phyloP scores from a whole-genome alignment of 2,888 invertebrate genomes.

The Drosophila hamatofila region DNA sequence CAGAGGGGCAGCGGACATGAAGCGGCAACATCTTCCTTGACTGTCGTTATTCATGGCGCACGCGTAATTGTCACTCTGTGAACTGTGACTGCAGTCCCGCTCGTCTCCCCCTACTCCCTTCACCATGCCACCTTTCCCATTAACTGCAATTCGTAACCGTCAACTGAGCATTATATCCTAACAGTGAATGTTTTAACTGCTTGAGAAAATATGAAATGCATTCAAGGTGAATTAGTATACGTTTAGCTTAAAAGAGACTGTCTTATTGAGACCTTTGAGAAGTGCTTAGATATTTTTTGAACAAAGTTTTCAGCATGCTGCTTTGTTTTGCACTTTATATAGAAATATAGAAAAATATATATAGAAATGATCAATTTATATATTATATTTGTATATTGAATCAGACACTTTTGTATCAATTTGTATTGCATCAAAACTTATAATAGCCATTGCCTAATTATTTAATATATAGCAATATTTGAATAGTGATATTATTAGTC shows the following conservation, averaged over 20 bases:
- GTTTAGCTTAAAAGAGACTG: background rate
- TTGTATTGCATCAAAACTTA: too few species aligned
- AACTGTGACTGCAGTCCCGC: conserved; percentile 37
- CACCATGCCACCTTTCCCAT: conserved; percentile 45
- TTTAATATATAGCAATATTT: too few species aligned
- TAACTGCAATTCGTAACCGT: conserved; percentile 77
- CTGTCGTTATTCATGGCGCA: conserved; percentile 55
- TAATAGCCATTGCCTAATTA: too few species aligned
- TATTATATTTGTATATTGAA: too few species aligned
- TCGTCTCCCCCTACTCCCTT: background rate
- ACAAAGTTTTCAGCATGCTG: background rate
- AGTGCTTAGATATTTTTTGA: too few species aligned
- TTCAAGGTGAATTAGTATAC: background rate
- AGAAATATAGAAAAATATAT: background rate
- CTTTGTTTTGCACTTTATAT: background rate
- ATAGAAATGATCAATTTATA: too few species aligned
- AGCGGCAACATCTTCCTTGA: conserved; percentile 43
- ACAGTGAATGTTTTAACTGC: background rate
- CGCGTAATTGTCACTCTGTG: conserved; percentile 78
- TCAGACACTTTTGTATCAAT: too few species aligned
- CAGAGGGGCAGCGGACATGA: background rate
- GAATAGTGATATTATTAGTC: too few species aligned
- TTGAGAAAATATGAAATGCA: background rate
- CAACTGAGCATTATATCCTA: conserved; percentile 26
- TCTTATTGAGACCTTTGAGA: background rate